phyloP scores from a whole-genome alignment of 1,140 invertebrate species.

The Adoxophyes honmai region DNA sequence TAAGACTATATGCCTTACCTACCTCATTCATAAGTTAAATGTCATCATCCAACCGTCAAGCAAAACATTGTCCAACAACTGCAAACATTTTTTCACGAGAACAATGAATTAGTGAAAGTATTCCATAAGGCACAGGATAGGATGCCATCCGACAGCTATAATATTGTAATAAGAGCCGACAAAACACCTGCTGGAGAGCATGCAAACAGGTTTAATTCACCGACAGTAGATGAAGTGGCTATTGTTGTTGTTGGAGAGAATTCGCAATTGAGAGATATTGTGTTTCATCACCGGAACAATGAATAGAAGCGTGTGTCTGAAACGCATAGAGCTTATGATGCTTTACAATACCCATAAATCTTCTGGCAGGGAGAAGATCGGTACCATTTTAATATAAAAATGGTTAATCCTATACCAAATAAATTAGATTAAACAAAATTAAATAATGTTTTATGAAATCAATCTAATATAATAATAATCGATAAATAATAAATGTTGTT shows the following conservation, averaged over 20 bases:
- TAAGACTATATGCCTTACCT: no score
- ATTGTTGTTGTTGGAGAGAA: constrained; percentile 64
- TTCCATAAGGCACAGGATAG: constrained; percentile 33
- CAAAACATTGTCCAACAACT: constrained; percentile 38
- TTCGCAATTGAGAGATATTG: constrained; percentile 57
- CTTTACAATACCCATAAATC: constrained; percentile 74
- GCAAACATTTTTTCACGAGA: constrained; percentile 53
- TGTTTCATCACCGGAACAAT: constrained; percentile 51
- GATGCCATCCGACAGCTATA: constrained; percentile 56
- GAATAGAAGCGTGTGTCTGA: constrained; percentile 52
- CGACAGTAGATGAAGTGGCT: constrained; percentile 67
- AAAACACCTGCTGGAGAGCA: constrained; percentile 49
- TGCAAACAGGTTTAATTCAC: constrained; percentile 63
- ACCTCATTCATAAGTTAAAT: no score
- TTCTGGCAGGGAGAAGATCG: constrained; percentile 73
- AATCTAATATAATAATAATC: no score
- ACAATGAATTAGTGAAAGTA: constrained; percentile 54
- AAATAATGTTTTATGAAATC: no score
- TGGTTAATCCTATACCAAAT: constrained; percentile 44
- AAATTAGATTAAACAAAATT: no score
- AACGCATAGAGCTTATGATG: constrained; percentile 68
- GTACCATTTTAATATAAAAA: constrained; percentile 61
- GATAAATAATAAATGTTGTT: no score
- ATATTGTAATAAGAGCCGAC: constrained; percentile 58
- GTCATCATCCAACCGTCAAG: constrained; percentile 41